Base-by-base conservation (phyloP, 2,113 vertebrate genomes). In the Cyphotilapia sp. region DNA sequence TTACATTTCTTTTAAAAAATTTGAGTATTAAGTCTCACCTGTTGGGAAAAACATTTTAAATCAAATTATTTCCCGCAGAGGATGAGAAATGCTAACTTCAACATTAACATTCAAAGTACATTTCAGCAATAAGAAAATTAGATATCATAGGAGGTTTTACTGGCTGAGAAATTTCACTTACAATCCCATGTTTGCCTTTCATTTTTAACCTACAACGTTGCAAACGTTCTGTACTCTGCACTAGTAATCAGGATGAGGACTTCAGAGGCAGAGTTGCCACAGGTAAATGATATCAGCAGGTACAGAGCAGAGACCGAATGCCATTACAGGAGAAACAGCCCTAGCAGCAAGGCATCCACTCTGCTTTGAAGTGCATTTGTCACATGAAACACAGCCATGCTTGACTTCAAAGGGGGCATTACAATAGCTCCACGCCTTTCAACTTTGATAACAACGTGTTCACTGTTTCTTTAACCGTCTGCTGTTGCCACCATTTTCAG, bases 351-450 rank as follows among this genome's bases (percentile, higher is more conserved):
- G 61, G 78, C 91, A 89, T 88, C 91, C 91, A 89, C 89, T 89
- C 45, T 17, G 86, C 94, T 96, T 95, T 95, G 92, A 96, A 95
- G 91, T 94, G 88, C 92, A 92, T 95, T 95, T 95, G 95, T 93
- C 93, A 91, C 92, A 94, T 93, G 85, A 94, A 95, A 95, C 92
- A 93, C 91, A 94, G 88, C 86, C 51, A 35, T 56, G 85, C 90
- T 89, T 80, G 80, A 94, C 95, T 94, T 96, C 95, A 96, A 95
- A 95, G 93, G 84, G 86, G 61, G 49, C 88, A 94, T 93, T 94
- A 95, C 89, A 93, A 93, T 89, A 90, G 91, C 89, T 92, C 63
- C 74, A 88, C 49, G 90, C 88, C 81, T 95, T 94, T 94, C 89
- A 93, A 92, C 87, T 90, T 85, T 49, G 90, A 94, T 90, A 92